phyloP scores from a whole-genome alignment of 1,140 invertebrate species.

The Lordiphosa mommai region DNA sequence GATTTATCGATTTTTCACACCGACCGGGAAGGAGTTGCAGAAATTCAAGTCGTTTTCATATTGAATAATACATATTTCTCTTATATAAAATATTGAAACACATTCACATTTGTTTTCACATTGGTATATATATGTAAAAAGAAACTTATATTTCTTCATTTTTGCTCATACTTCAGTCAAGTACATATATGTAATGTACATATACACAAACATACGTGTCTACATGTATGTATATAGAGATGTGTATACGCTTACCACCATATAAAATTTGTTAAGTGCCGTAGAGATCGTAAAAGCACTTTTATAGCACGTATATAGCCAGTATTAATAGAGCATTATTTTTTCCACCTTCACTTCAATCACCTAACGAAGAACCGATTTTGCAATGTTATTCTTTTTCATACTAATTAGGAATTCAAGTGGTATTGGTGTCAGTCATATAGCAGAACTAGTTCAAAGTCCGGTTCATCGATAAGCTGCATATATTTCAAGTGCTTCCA shows the following conservation, averaged over 20 bases:
- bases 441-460: background rate
- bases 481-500: background rate
- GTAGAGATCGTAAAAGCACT: background rate
- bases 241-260: background rate
- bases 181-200: background rate
- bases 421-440: background rate
- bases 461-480: background rate
- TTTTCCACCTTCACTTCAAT: background rate
- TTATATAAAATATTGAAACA: background rate
- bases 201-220: background rate
- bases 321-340: slow-evolving; percentile 1
- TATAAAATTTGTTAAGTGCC: background rate
- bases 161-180: background rate
- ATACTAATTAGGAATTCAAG: slow-evolving; percentile 2
- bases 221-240: no score
- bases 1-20: slow-evolving; percentile 13
- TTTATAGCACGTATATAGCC: background rate
- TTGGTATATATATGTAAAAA: background rate
- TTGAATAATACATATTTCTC: background rate
- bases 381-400: slow-evolving; percentile 12
- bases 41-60: background rate
- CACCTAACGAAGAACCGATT: background rate
- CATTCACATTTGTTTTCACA: background rate
- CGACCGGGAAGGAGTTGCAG: background rate
- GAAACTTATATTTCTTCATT: background rate